A percentile compares a stretch with the other conserved stretches of the same genome.
Conservation (phyloP, 2,888 invertebrate genomes). For the Eupithecia inturbata region DNA sequence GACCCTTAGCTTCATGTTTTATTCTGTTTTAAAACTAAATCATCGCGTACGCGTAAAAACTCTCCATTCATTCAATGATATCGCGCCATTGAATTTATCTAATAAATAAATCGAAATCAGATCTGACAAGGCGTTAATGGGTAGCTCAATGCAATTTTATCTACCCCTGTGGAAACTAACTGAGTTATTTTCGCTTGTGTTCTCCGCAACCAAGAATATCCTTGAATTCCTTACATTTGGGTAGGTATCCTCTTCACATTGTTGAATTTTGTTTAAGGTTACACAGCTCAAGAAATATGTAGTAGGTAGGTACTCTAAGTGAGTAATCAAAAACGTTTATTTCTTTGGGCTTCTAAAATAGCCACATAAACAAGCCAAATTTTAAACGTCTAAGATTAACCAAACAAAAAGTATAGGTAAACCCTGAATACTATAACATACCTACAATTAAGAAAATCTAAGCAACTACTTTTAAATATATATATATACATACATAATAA, state of each 20-base stretch:
- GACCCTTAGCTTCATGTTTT: not conserved
- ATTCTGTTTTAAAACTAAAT: conserved; percentile 32
- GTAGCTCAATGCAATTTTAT: conserved; percentile 82
- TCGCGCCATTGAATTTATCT: conserved; percentile 71
- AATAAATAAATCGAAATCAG: conserved; percentile 79
- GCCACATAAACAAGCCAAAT: too few species aligned
- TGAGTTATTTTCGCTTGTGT: conserved; percentile 63
- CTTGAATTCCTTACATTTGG: not conserved
- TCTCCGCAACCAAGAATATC: conserved; percentile 22
- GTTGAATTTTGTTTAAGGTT: not conserved
- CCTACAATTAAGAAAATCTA: not conserved
- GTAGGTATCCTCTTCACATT: not conserved
- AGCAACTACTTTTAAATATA: too few species aligned
- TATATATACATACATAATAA: too few species aligned
- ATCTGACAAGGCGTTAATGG: conserved; percentile 85
- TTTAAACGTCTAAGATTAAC: too few species aligned
- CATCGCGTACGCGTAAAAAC: conserved; percentile 38
- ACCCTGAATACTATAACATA: too few species aligned
- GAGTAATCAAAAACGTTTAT: too few species aligned
- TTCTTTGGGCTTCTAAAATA: too few species aligned
- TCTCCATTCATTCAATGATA: conserved; percentile 24
- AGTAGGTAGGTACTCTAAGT: not conserved
- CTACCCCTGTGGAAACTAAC: conserved; percentile 75
- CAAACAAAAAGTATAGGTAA: too few species aligned
- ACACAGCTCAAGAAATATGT: not conserved